A percentile compares a stretch with the other conserved stretches of the same genome.
Conservation (phyloP, 2,888 invertebrate species). For the Congeria kusceri region DNA sequence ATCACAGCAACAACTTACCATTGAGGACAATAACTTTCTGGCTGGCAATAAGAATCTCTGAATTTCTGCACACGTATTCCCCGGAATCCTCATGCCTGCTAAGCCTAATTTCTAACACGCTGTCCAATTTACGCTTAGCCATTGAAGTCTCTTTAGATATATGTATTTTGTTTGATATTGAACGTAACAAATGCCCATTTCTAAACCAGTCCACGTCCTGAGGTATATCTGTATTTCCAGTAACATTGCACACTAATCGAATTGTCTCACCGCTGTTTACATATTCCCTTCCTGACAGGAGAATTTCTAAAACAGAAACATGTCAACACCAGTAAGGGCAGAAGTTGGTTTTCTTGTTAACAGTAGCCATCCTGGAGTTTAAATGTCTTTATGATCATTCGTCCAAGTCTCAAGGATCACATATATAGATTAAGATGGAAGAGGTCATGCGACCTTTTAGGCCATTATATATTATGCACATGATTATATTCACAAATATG, state of each 20-base stretch:
- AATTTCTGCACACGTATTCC: slow-evolving; percentile 63
- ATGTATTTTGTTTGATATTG: slow-evolving; percentile 36
- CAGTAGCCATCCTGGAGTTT: too few species aligned
- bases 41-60: slow-evolving; percentile 53
- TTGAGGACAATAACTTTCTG: slow-evolving; percentile 59
- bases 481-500: too few species aligned
- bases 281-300: slow-evolving; percentile 46
- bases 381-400: too few species aligned
- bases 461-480: too few species aligned
- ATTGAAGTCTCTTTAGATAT: slow-evolving; percentile 55
- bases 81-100: slow-evolving; percentile 55
- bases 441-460: too few species aligned
- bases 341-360: too few species aligned
- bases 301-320: slow-evolving; percentile 43
- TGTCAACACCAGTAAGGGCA: too few species aligned
- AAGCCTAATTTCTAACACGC: slow-evolving; percentile 59
- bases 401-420: too few species aligned
- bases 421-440: too few species aligned
- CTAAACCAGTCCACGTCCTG: slow-evolving; percentile 66
- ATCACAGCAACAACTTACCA: slow-evolving; percentile 37
- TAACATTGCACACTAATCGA: slow-evolving; percentile 53
- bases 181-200: slow-evolving; percentile 50
- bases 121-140: slow-evolving; percentile 51
- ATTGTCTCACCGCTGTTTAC: slow-evolving; percentile 60
- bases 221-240: slow-evolving; percentile 50